Evolutionary conservation across 23 tunicate species (phyloP).

Genomic region (Styela clava): DNA sequence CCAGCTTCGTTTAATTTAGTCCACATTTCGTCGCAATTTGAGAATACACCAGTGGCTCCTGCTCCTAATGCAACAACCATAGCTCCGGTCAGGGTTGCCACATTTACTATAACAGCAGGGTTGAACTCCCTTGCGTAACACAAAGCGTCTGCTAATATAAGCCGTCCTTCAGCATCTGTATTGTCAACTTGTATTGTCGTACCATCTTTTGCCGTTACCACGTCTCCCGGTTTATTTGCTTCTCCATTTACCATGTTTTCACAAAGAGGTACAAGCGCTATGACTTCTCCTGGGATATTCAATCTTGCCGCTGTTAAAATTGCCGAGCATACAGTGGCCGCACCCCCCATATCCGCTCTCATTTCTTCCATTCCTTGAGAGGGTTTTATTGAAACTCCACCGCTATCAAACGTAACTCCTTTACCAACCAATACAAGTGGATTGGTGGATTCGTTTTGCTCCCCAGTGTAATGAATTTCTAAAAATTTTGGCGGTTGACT

Average conservation of each 20-base stretch:
- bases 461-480: constrained; percentile 83
- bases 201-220: constrained; percentile 83
- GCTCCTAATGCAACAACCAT: constrained; percentile 76
- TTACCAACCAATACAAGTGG: constrained; percentile 85
- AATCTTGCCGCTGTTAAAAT: constrained; percentile 61
- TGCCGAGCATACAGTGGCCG: constrained; percentile 74
- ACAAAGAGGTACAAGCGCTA: constrained; percentile 80
- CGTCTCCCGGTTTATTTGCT: constrained; percentile 97
- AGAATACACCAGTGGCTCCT: constrained; percentile 57
- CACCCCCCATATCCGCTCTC: constrained; percentile 98
- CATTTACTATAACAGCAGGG: constrained; percentile 64
- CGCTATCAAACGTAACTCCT: constrained; percentile 92
- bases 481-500: constrained; percentile 72
- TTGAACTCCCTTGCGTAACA: constrained; percentile 56
- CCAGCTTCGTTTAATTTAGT: constrained; percentile 51
- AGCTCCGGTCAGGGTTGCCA: constrained; percentile 89
- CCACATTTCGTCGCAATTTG: constrained; percentile 62
- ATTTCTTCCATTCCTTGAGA: constrained; percentile 84
- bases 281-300: constrained; percentile 38
- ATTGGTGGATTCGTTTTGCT: neutral
- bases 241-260: constrained; percentile 80
- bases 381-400: constrained; percentile 93
- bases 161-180: constrained; percentile 96
- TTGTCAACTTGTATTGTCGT: constrained; percentile 88
- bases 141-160: constrained; percentile 81